A percentile compares a stretch with the other conserved stretches of the same genome.
Conservation (phyloP, 2,797 vertebrate species). For the Crenuchus spilurus region DNA sequence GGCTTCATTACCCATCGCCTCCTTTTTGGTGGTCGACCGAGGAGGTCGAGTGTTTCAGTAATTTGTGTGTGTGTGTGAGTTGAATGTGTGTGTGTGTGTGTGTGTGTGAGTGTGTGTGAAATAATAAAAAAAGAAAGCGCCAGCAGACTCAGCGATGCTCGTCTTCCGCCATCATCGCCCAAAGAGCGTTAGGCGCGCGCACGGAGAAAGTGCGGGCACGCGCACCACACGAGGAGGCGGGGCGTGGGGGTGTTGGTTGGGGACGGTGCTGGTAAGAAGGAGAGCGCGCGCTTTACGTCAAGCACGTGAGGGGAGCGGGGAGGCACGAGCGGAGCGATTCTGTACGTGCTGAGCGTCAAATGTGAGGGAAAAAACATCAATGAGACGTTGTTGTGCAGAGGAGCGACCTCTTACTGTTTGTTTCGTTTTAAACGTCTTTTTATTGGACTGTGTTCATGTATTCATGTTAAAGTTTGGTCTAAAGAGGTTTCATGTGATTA, state of each 20-base stretch:
- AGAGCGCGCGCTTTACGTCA: conserved; percentile 9
- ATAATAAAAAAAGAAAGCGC: conserved; percentile 40
- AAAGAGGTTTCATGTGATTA: no score
- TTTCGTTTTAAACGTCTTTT: no score
- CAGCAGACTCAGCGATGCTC: conserved; percentile 60
- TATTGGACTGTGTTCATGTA: no score
- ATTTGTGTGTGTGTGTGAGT: not conserved
- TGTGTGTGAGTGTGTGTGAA: conserved; percentile 7
- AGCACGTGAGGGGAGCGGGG: conserved; percentile 8
- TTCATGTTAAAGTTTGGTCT: no score
- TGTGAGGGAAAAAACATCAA: not conserved
- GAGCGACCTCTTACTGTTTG: no score
- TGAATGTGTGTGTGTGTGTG: conserved; percentile 7
- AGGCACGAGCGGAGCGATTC: conserved; percentile 4
- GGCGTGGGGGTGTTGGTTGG: not conserved
- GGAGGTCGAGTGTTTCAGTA: conserved; percentile 29
- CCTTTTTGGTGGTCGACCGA: conserved; percentile 20
- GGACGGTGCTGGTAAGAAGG: not conserved
- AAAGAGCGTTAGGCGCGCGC: conserved; percentile 44
- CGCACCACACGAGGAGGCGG: not conserved
- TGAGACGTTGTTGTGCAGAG: no score
- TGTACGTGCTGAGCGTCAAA: conserved; percentile 5
- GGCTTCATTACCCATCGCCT: conserved; percentile 82
- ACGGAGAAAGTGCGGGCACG: conserved; percentile 12
- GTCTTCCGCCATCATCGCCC: conserved; percentile 67